These are phyloP conservation scores for Ormia ochracea DNA, from an alignment of 2,888 invertebrate genomes.

Conservation along the genomic window DNA sequence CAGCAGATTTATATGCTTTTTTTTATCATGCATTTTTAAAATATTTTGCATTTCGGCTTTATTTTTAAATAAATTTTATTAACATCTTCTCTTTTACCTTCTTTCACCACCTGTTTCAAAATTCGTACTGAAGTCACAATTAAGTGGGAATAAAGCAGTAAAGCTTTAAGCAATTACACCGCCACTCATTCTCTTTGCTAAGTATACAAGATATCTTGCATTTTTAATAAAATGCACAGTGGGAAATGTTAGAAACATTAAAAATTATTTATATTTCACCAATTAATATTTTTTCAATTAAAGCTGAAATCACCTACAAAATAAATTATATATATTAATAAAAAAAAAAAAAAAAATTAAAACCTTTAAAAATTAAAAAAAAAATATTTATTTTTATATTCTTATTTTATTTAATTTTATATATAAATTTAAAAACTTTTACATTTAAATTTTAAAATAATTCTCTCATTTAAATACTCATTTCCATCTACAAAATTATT, in stretches of 20 bases:
- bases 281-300: too few relatives aligned
- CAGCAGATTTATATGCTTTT: neutral
- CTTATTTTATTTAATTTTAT: too few relatives aligned
- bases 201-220: neutral
- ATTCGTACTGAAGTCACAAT: constrained; percentile 68
- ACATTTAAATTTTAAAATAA: too few relatives aligned
- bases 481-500: too few relatives aligned
- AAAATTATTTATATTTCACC: too few relatives aligned
- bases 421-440: too few relatives aligned
- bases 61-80: neutral
- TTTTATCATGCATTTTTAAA: neutral
- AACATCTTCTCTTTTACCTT: constrained; percentile 67
- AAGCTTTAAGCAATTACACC: neutral
- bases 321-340: too few relatives aligned
- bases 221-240: neutral
- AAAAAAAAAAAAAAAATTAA: too few relatives aligned
- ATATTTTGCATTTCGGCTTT: neutral
- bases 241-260: neutral
- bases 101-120: constrained; percentile 69
- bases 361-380: too few relatives aligned
- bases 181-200: neutral
- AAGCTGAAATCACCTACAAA: too few relatives aligned
- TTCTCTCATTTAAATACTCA: too few relatives aligned
- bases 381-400: too few relatives aligned
- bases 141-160: constrained; percentile 52